phyloP scores from a whole-genome alignment of 2,888 invertebrate species.

The Zygaena filipendulae region DNA sequence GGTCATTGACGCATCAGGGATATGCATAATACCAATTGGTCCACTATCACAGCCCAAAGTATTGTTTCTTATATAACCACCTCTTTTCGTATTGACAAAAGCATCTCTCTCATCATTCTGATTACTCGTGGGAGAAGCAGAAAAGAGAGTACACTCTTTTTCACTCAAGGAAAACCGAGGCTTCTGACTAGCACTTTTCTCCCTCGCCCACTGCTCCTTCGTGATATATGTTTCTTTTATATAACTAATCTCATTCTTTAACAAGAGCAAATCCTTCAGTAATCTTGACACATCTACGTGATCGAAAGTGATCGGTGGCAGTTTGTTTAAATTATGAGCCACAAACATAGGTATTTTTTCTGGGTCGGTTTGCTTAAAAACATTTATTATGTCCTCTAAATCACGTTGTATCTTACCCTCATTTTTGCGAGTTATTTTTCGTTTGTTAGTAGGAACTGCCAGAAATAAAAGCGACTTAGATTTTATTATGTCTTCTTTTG shows the following conservation, averaged over 20 bases:
- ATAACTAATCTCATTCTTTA: background rate
- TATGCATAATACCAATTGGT: conserved; percentile 3
- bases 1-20: too few relatives aligned
- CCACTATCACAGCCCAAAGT: conserved; percentile 1
- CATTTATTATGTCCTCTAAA: conserved; percentile 9
- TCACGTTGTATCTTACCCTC: conserved; percentile 11
- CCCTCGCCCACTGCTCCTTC: background rate
- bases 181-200: too few relatives aligned
- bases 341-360: conserved; percentile 1
- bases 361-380: conserved; percentile 1
- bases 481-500: conserved; percentile 9
- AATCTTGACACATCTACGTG: conserved; percentile 1
- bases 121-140: too few relatives aligned
- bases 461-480: conserved; percentile 11
- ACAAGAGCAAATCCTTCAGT: background rate
- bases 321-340: conserved; percentile 2
- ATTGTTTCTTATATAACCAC: background rate
- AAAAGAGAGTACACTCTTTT: too few relatives aligned
- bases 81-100: too few relatives aligned
- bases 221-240: conserved; percentile 1
- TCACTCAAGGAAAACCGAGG: too few relatives aligned
- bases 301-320: conserved; percentile 2
- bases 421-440: conserved; percentile 4
- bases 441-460: conserved; percentile 5
- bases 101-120: too few relatives aligned